Conservation (phyloP, 2,797 vertebrate genomes). For the Delichon dasypus region DNA sequence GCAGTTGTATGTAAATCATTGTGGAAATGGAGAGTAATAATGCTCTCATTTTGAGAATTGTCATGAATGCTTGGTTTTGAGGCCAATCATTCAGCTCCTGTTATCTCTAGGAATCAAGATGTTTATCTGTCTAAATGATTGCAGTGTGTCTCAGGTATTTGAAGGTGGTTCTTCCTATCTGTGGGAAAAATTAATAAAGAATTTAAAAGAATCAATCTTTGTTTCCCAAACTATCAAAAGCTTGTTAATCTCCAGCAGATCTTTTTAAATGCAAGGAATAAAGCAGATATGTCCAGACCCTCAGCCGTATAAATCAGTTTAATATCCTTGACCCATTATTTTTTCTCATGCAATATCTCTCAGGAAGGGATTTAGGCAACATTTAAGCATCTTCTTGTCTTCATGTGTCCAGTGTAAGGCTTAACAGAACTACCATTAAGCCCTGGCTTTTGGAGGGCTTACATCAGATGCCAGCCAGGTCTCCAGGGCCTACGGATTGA, state of each 20-base stretch:
- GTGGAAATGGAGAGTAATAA: constrained; percentile 27
- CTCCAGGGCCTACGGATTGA: not conserved
- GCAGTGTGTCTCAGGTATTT: constrained; percentile 45
- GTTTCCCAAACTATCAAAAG: constrained; percentile 33
- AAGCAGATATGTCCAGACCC: not conserved
- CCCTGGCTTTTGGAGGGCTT: not conserved
- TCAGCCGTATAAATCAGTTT: constrained; percentile 12
- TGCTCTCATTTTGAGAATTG: constrained; percentile 16
- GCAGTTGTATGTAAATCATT: not conserved
- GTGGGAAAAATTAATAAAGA: not conserved
- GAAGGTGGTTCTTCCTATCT: constrained; percentile 39
- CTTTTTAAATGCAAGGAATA: constrained; percentile 34
- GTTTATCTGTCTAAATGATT: constrained; percentile 37
- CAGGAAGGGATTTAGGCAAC: not conserved
- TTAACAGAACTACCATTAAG: not conserved
- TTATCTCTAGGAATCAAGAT: constrained; percentile 55
- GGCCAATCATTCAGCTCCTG: constrained; percentile 11
- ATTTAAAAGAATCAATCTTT: not conserved
- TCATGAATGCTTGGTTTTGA: not conserved
- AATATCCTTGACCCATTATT: not conserved
- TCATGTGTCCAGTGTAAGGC: not conserved
- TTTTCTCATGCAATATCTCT: not conserved
- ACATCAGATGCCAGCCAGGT: accelerated
- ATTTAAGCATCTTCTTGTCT: not conserved
- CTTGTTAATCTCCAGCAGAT: not conserved